Evolutionary conservation across 2,797 vertebrate species (phyloP), one percentile per base, ranked within the genome.

Genomic region (Heteromormyrus szaboi): DNA sequence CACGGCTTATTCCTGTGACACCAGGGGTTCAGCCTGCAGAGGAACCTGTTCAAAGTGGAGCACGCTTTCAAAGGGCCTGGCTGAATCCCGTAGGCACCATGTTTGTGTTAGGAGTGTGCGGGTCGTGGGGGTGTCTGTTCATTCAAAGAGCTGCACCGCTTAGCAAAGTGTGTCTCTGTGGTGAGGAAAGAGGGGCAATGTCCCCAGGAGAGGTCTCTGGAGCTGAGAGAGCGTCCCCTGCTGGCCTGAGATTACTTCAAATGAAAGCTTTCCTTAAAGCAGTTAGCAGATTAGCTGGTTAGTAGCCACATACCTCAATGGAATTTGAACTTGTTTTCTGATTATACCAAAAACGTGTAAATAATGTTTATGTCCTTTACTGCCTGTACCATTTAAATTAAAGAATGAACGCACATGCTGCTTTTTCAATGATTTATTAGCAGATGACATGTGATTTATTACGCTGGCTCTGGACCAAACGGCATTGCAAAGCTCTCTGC

Each of bases 161-260:
- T 90, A 90, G 89, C 89, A 90, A 91, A 92, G 92, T 92, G 90
- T 90, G 90, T 89, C 90, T 90, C 90, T 90, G 92, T 92, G 92
- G 92, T 92, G 89, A 92, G 87, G 90, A 93, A 72, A 92, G 90
- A 92, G 92, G 92, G 92, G 89, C 92, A 92, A 90, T 92, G 92
- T 91, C 89, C 91, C 91, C 89, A 87, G 88, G 88, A 44, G 25
- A 89, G 88, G 84, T 83, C 83, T 59, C 89, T 92, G 91, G 89
- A 91, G 79, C 8, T 1, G 54, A 29, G 54, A 9, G 4, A 46
- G 54, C 0, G 17, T 7, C 88, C 83, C 19, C 2, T 46, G 37
- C 37, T 81, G 41, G 76, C 29, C 33, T 46, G 41, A 7, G 41
- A 1, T 50, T 14, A 51, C 83, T 51, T 53, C n/a, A 85, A 50